Evolutionary conservation across 2,888 invertebrate genomes (phyloP).

Genomic region (Eurytoma adleriae): DNA sequence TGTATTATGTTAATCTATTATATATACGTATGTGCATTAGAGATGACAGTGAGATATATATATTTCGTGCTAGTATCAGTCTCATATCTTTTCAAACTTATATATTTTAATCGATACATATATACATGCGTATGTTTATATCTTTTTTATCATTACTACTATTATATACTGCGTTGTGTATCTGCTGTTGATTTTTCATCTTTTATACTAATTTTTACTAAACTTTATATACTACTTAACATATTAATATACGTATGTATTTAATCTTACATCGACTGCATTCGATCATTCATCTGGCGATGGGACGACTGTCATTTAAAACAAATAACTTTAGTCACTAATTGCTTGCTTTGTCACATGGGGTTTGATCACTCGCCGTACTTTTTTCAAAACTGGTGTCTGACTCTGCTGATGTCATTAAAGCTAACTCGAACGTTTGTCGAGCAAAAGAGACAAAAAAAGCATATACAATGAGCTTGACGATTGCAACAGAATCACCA

Average conservation of each 20-base stretch:
- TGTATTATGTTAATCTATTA: conserved; percentile 52
- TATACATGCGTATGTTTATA: conserved; percentile 38
- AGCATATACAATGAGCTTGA: background rate
- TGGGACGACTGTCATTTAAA: background rate
- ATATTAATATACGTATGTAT: conserved; percentile 37
- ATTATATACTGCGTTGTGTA: conserved; percentile 3
- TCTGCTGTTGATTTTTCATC: background rate
- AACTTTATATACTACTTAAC: background rate
- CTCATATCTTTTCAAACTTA: conserved; percentile 15
- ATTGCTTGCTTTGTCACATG: conserved; percentile 40
- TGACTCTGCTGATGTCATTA: conserved; percentile 5
- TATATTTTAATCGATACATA: conserved; percentile 26
- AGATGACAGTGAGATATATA: conserved; percentile 38
- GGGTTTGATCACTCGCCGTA: conserved; percentile 21
- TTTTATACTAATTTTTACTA: background rate
- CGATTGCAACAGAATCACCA: conserved; percentile 25
- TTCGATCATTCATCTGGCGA: conserved; percentile 42
- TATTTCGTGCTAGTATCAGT: conserved; percentile 35
- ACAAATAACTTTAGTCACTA: conserved; percentile 28
- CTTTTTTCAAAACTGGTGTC: conserved; percentile 42
- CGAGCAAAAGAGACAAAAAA: no score
- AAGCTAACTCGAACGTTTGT: background rate
- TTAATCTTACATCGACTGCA: conserved; percentile 31
- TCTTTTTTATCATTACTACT: background rate
- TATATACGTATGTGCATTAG: conserved; percentile 45